Evolutionary conservation across 2,888 invertebrate species (phyloP), one percentile per base, ranked within the genome.

Genomic region (Macroteleia sp.): DNA sequence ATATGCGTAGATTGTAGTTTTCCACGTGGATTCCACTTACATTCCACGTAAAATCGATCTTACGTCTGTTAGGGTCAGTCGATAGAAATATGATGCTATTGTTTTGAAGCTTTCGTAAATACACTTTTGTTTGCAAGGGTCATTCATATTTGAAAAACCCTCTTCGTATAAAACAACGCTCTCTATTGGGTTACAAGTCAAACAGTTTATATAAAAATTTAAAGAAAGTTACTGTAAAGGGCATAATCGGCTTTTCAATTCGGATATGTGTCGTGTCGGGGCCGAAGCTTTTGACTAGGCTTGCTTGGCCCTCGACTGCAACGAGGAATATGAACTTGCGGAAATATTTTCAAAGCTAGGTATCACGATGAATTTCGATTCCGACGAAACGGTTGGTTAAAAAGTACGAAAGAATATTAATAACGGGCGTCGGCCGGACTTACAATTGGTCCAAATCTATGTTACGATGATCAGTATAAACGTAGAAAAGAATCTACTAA

Each of bases 401-500:
- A 61, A 48, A 36, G 22, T 62, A 39, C 5, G 28, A 61, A 46
- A 39, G 48, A 32, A 32, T 20, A 20, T 8, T 9, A 9, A 3
- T 12, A 22, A 32, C 20, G 1, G n/a, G 10, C 10, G 19, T 20
- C 62, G 48, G 48, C 19, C 61, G 28, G 61, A 39, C 28, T 12
- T 1, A 16, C 28, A 14, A 41, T 48, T 50, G 32, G 36, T 48
- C 52, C 52, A 32, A 52, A 42, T 64, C 20, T 12, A 14, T 10
- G 30, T 61, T 48, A 39, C 28, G 16, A 42, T 61, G 20, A 32
- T 36, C 46, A 39, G 54, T 66, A 66, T 30, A 59, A 70, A 59
- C 28, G 59, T 70, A 59, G 59, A 59, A 59, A 59, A 59, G 20
- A 30, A 30, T 8, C 4, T 48, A 12, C 12, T 14, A 16, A 44